A percentile compares a stretch with the other conserved stretches of the same genome.
These are phyloP conservation scores for Cettia cetti DNA, from an alignment of 2,113 vertebrate genomes.

Conservation along the genomic window DNA sequence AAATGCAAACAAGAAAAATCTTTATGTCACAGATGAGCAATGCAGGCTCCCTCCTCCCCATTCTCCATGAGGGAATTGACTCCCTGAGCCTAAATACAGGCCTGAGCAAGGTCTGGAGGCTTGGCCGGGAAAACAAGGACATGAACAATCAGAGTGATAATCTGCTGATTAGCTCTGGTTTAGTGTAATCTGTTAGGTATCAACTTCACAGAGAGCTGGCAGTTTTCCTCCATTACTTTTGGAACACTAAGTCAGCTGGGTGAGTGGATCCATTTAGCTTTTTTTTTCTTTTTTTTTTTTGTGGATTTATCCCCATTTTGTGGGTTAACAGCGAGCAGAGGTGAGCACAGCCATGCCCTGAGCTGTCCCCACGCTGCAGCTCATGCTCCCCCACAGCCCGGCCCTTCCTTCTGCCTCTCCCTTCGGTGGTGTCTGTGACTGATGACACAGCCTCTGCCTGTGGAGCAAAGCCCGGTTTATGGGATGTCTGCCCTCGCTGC, in stretches of 20 bases:
- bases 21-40: background rate
- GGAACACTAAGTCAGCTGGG: background rate
- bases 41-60: background rate
- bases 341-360: background rate
- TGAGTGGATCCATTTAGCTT: background rate
- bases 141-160: background rate
- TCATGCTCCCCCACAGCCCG: background rate
- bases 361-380: background rate
- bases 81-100: background rate
- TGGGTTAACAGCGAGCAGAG: background rate
- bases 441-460: background rate
- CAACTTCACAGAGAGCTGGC: constrained; percentile 4
- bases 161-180: constrained; percentile 13
- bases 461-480: background rate
- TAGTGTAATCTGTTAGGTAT: background rate
- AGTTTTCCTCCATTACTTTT: background rate
- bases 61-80: background rate
- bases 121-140: background rate
- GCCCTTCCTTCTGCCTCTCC: background rate
- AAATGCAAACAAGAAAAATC: background rate
- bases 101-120: background rate
- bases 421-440: background rate
- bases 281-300: background rate
- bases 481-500: background rate
- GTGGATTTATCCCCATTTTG: background rate